Base-by-base conservation (phyloP, 64 coral and sea anemone genomes). In the Pocillopora verrucosa region DNA sequence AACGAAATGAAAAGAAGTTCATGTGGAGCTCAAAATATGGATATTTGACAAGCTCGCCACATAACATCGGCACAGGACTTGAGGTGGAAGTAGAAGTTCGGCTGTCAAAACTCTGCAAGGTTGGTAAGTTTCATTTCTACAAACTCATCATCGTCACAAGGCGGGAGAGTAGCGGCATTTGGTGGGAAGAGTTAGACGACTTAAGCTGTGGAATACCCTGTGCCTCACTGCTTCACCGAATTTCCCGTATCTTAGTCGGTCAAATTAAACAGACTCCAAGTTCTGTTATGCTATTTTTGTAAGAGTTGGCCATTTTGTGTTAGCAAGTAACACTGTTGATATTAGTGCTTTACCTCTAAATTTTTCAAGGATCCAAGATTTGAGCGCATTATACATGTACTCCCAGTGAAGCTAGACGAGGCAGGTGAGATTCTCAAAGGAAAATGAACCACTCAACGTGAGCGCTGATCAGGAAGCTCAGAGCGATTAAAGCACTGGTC, bases 1-100 rank as follows among this genome's bases (percentile, higher is more conserved):
- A 36, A 34, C 19, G 22, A 69, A 70, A 69, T 20, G 61, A 26
- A 13, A 30, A 80, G 11, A 89, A 58, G 34, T 89, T 89, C 26
- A 59, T 67, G 60, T 89, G 88, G 88, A 65, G 24, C 38, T 80
- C 38, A 6, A 89, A 72, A 80, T 89, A 80, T 20, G 88, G 88
- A 19, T 89, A 30, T 45, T 89, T 89, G 88, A 72, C 88, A 14
- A 80, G 88, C 58, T 65, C 62, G 58, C 67, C 78, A 36, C 20
- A 64, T 26, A 57, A 89, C 26, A 10, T 89, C 30, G 88, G 88
- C 13, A 80, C 76, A 16, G 88, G 88, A 80, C 62, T 89, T 36
- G 75, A 89, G 34, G 76, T 89, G 12, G 60, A 89, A 72, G 88
- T 89, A 13, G 80, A 89, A 56, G 20, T 80, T 34, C 75, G 64